phyloP scores from a whole-genome alignment of 2,113 vertebrate genomes.

The Colossoma macropomum region DNA sequence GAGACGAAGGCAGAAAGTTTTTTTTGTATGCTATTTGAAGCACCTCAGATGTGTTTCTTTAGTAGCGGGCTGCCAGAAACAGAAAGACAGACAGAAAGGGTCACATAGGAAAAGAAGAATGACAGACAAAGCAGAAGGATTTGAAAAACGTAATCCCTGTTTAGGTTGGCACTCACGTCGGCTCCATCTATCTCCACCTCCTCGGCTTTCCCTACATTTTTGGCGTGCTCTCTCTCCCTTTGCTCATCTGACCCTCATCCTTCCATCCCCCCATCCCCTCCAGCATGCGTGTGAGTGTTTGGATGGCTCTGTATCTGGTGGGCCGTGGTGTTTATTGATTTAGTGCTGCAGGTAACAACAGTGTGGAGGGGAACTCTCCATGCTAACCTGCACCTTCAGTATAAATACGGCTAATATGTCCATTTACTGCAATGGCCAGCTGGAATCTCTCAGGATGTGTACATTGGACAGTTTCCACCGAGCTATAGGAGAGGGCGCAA shows the following conservation, averaged over 20 bases:
- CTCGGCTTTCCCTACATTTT: conserved; percentile 17
- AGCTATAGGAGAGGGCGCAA: conserved; percentile 35
- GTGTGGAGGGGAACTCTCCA: conserved; percentile 18
- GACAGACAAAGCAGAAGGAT: conserved; percentile 45
- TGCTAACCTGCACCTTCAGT: conserved; percentile 35
- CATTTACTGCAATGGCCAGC: conserved; percentile 60
- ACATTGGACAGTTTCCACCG: conserved; percentile 56
- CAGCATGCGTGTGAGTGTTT: conserved; percentile 9
- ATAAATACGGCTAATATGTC: conserved; percentile 62
- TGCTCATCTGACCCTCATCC: not conserved
- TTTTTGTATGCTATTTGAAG: conserved; percentile 39
- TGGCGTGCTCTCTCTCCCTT: conserved; percentile 21
- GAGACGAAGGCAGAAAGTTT: conserved; percentile 1
- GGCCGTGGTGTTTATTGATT: conserved; percentile 46
- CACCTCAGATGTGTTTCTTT: conserved; percentile 42
- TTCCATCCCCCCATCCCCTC: not conserved
- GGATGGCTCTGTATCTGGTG: conserved; percentile 7
- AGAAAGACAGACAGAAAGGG: conserved; percentile 39
- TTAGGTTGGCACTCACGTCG: conserved; percentile 45
- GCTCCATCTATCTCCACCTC: conserved; percentile 38
- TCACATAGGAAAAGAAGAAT: conserved; percentile 42
- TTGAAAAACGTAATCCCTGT: conserved; percentile 54
- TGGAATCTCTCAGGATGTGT: conserved; percentile 64
- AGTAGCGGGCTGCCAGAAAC: not conserved
- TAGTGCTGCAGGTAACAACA: conserved; percentile 52